Evolutionary conservation across 2,797 vertebrate genomes (phyloP), one percentile per base, ranked within the genome.

Genomic region (Xenentodon cancila): DNA sequence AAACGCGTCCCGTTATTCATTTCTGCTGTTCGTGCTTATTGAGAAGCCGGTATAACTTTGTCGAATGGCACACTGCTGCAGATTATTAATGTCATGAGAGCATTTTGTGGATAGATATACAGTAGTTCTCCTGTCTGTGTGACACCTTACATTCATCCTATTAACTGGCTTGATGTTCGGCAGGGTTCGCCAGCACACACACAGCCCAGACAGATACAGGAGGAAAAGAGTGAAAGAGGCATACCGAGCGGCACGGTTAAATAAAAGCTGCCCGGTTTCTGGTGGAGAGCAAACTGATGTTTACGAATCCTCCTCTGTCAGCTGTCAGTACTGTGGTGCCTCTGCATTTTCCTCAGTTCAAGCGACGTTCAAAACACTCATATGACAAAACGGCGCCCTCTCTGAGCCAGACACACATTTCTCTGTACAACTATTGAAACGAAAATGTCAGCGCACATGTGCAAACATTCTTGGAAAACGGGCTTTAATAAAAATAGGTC

Each of bases 251-350:
- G 53, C 34, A 60, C 53, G 71, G 78, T 81, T 57, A 65, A 84
- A 84, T 71, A 77, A 75, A 72, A 62, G 57, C 71, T 71, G 75
- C 53, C n/a, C 54, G 64, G 58, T 40, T 44, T 53, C 70, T 63
- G 52, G 59, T 64, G 51, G 22, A 51, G 44, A 69, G 37, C 30
- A 30, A 73, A 71, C 72, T 51, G 62, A 73, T 47, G 37, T 56
- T 58, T 48, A 56, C 34, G 17, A 62, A 64, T 62, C 27, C 27
- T n/a, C 47, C 46, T 57, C 65, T 7, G 7, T 78, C 53, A 68
- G 43, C 58, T 60, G 54, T 62, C 58, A 58, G 54, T 62, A 0
- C 8, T 19, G 19, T 5, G 19, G 64, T n/a, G 48, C 49, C 47
- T 50, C 2, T 32, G n/a, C 3, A 22, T 20, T 59, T 65, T 53